Evolutionary conservation across 23 tunicate genomes (phyloP).

Genomic region (Diplosoma virens): DNA sequence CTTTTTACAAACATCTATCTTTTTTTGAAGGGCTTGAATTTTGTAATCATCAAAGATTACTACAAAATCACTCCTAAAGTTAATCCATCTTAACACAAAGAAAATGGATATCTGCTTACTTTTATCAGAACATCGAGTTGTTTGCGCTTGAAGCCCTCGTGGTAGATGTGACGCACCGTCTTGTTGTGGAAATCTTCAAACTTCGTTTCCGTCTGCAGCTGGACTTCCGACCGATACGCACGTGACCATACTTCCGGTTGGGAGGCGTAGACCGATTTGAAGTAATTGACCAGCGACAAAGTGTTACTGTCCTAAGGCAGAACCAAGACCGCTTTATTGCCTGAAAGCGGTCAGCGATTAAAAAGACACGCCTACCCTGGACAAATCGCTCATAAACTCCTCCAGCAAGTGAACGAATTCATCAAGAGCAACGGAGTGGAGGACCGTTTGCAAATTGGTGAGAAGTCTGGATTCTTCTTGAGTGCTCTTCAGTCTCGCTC

Average conservation of each 20-base stretch:
- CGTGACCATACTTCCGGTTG: constrained; percentile 86
- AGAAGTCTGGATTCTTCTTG: constrained; percentile 46
- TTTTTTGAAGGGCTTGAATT: too few species aligned
- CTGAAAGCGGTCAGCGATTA: too few species aligned
- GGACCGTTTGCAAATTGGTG: constrained; percentile 54
- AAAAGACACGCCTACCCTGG: background rate
- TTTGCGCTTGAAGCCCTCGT: constrained; percentile 80
- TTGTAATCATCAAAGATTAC: too few species aligned
- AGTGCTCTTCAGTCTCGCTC: background rate
- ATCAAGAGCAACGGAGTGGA: constrained; percentile 40
- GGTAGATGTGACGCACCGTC: constrained; percentile 52
- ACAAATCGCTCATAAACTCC: constrained; percentile 53
- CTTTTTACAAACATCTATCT: too few species aligned
- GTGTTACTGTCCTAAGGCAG: constrained; percentile 38
- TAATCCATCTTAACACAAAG: too few species aligned
- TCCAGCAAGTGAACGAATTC: constrained; percentile 40
- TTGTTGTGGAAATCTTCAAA: constrained; percentile 59
- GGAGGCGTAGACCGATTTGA: constrained; percentile 34
- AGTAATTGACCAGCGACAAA: constrained; percentile 32
- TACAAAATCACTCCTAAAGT: too few species aligned
- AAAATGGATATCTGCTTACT: too few species aligned
- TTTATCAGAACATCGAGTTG: constrained; percentile 87
- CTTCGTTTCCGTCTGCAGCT: constrained; percentile 29
- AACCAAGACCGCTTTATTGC: too few species aligned
- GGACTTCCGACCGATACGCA: constrained; percentile 65